Evolutionary conservation across 2,797 vertebrate genomes (phyloP).

Genomic region (Rhyacichthys aspro): DNA sequence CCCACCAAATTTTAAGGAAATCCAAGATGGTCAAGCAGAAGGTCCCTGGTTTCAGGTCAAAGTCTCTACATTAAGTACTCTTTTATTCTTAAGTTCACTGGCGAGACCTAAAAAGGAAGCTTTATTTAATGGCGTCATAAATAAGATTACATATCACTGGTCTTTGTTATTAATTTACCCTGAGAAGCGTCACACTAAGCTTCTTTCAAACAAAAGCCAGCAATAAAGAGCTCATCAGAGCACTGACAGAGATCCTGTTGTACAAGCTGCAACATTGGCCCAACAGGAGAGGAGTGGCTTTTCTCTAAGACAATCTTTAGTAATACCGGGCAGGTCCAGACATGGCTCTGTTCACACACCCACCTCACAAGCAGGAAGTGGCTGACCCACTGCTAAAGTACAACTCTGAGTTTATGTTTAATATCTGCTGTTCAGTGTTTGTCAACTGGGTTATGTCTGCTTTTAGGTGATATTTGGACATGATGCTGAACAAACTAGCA

Average conservation of each 20-base stretch:
- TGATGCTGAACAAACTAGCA: no score
- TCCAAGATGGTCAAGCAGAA: no score
- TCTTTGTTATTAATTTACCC: background rate
- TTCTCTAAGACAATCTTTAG: conserved; percentile 16
- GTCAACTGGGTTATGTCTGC: no score
- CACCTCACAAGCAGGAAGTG: conserved; percentile 6
- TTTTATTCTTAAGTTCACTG: no score
- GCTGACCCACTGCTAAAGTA: no score
- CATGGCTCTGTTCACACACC: conserved; percentile 37
- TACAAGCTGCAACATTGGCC: conserved; percentile 22
- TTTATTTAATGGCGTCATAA: background rate
- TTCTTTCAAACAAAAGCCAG: background rate
- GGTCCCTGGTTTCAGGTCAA: no score
- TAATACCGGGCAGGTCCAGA: conserved; percentile 51
- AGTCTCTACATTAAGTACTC: no score
- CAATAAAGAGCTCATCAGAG: conserved; percentile 17
- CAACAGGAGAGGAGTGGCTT: conserved; percentile 1
- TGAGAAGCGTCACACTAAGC: background rate
- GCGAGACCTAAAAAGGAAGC: background rate
- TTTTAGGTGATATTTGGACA: no score
- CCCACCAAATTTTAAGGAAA: no score
- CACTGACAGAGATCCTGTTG: conserved; percentile 9
- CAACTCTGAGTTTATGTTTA: no score
- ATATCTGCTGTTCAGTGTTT: no score
- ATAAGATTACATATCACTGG: no score